Base-by-base conservation (phyloP, 2,888 invertebrate species). In the Diachrysia chrysitis region DNA sequence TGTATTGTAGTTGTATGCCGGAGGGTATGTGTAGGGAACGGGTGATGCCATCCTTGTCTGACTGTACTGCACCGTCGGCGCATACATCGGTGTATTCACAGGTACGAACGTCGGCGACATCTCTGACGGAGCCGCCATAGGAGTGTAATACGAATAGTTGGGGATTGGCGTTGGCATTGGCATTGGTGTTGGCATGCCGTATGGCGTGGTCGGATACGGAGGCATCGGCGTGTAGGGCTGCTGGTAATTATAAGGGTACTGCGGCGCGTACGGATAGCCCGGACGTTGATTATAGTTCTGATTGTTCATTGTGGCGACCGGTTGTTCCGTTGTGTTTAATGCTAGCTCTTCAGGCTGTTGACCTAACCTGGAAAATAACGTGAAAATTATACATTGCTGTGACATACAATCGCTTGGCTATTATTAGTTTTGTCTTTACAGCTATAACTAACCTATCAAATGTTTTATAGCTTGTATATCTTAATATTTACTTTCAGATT, bases 21-120 rank as follows among this genome's bases (percentile, higher is more conserved):
- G 85, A 0, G 90, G 90, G 66, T 93, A 92, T 0, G 86, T 80
- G 75, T 93, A 94, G 0, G 93, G 89, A 0, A 90, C 63, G 0
- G 94, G 93, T 0, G 93, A 74, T 0, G 94, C 90, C 91, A 95
- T 89, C 42, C 95, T 82, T 1, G 95, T 95, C 71, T 94, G 94
- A 59, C 84, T 90, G 78, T 94, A 94, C 4, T 92, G 93, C 57
- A 91, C 81, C 0, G 87, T 83, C 2, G 87, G 67, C 14, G 69
- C 69, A 69, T 93, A 93, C 76, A 91, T 83, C 2, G 89, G 85
- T 2, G 89, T 86, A 17, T 85, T 87, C 0, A 85, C 76, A 1
- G 84, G 76, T 9, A 83, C 84, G 66, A 88, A 90, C 2, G 89
- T 85, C 0, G 85, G 83, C 0, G 87, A 81, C 5, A 85, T 76